Percentiles rank a stretch among this genome's conserved stretches.
Conservation (phyloP, 2,797 vertebrate species). For the Atherinosoma microstoma region DNA sequence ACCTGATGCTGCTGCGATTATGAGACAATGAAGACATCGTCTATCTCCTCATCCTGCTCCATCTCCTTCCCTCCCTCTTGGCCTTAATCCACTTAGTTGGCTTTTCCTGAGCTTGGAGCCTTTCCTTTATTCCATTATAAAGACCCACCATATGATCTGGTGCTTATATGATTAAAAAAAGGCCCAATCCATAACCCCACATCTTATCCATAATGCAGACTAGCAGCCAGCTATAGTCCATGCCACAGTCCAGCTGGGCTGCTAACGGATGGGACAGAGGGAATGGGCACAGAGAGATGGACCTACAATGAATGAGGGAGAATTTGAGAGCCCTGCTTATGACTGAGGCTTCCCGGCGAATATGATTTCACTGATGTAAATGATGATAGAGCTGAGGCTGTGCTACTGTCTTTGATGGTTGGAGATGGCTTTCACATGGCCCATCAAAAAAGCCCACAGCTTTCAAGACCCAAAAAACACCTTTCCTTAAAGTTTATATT, state of each 20-base stretch:
- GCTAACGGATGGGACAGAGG: constrained; percentile 72
- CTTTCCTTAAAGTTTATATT: constrained; percentile 46
- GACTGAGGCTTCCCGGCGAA: constrained; percentile 69
- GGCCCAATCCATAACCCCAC: constrained; percentile 74
- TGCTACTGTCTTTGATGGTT: constrained; percentile 68
- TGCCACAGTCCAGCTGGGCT: constrained; percentile 36
- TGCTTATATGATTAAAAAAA: constrained; percentile 83
- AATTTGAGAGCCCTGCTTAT: constrained; percentile 64
- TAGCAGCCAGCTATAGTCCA: constrained; percentile 43
- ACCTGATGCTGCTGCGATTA: constrained; percentile 66
- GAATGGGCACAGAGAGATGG: constrained; percentile 45
- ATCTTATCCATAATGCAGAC: constrained; percentile 75
- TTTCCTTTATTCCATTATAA: constrained; percentile 82
- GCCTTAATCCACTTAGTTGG: constrained; percentile 82
- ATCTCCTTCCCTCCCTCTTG: constrained; percentile 71
- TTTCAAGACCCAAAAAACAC: constrained; percentile 47
- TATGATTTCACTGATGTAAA: constrained; percentile 79
- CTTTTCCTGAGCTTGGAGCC: constrained; percentile 78
- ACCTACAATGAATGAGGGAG: constrained; percentile 49
- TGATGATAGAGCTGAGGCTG: constrained; percentile 69
- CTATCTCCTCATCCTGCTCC: constrained; percentile 67
- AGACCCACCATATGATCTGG: constrained; percentile 76
- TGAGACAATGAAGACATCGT: constrained; percentile 58
- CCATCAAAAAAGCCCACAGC: constrained; percentile 44
- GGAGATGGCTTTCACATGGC: constrained; percentile 65